Conservation (phyloP, 2,113 vertebrate species). For the Apus apus region DNA sequence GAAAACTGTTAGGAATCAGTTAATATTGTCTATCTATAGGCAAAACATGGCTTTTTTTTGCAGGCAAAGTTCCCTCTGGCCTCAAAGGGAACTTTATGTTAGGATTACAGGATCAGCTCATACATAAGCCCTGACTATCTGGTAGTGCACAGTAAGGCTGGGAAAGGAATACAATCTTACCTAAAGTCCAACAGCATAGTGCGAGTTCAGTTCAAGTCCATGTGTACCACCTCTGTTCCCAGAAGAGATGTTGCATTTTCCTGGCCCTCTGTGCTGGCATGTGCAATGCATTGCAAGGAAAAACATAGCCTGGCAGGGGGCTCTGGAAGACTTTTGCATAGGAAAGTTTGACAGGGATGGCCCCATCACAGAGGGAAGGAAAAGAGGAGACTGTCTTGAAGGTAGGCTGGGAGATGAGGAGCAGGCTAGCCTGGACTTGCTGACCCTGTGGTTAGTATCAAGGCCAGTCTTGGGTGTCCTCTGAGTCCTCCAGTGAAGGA, state of each 20-base stretch:
- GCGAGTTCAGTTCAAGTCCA: background rate
- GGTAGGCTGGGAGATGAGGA: background rate
- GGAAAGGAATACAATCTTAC: background rate
- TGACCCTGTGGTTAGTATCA: background rate
- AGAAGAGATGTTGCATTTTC: background rate
- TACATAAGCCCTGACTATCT: background rate
- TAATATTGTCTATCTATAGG: background rate
- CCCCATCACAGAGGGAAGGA: background rate
- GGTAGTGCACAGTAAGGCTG: background rate
- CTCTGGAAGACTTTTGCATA: background rate
- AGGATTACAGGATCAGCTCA: background rate
- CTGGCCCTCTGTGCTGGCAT: background rate
- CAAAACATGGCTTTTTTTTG: background rate
- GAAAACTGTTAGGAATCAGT: background rate
- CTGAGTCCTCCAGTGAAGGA: background rate
- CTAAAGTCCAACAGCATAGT: background rate
- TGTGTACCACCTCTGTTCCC: background rate
- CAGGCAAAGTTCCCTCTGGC: background rate
- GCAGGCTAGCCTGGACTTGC: background rate
- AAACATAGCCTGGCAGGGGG: background rate
- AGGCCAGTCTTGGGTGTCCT: background rate
- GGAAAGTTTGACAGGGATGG: background rate
- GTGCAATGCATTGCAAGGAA: background rate
- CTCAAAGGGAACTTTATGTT: constrained; percentile 6
- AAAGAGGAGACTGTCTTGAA: background rate